phyloP scores from a whole-genome alignment of 1,140 invertebrate species.

The Ips typographus region DNA sequence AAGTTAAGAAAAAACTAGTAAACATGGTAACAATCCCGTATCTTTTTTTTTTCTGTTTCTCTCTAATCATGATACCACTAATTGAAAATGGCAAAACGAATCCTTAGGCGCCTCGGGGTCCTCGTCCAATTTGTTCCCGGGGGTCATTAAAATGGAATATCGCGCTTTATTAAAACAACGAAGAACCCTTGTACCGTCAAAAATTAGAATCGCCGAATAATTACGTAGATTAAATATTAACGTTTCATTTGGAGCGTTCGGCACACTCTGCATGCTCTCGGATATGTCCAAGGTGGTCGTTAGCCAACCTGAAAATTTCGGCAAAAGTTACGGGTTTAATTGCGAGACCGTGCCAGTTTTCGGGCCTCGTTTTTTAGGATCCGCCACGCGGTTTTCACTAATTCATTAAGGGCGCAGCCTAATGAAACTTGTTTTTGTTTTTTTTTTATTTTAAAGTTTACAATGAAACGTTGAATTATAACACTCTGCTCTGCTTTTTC shows the following conservation, averaged over 20 bases:
- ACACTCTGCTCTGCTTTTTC: too few relatives aligned
- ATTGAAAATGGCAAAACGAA: constrained; percentile 1
- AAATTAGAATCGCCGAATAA: constrained; percentile 19
- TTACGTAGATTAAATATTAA: constrained; percentile 19
- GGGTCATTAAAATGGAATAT: constrained; percentile 22
- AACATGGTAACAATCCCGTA: too few relatives aligned
- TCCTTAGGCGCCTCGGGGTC: not conserved
- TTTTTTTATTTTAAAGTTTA: too few relatives aligned
- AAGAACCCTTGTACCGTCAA: constrained; percentile 22
- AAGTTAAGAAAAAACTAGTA: too few relatives aligned
- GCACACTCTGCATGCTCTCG: not conserved
- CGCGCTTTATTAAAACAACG: constrained; percentile 14
- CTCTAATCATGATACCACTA: not conserved
- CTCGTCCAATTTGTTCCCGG: constrained; percentile 6
- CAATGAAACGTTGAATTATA: too few relatives aligned
- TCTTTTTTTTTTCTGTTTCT: not conserved
- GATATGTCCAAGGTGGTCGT: constrained; percentile 2
- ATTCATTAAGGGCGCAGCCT: not conserved
- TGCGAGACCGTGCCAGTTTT: not conserved
- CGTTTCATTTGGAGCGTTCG: constrained; percentile 13
- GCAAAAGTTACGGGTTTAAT: not conserved
- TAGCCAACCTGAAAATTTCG: not conserved
- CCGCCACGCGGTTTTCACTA: not conserved
- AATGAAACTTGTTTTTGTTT: too few relatives aligned
- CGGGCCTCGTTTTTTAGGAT: not conserved